Percentiles rank a stretch among this genome's conserved stretches.
These are phyloP conservation scores for Oithona nana DNA, from an alignment of 2,888 invertebrate genomes.

Conservation along the genomic window DNA sequence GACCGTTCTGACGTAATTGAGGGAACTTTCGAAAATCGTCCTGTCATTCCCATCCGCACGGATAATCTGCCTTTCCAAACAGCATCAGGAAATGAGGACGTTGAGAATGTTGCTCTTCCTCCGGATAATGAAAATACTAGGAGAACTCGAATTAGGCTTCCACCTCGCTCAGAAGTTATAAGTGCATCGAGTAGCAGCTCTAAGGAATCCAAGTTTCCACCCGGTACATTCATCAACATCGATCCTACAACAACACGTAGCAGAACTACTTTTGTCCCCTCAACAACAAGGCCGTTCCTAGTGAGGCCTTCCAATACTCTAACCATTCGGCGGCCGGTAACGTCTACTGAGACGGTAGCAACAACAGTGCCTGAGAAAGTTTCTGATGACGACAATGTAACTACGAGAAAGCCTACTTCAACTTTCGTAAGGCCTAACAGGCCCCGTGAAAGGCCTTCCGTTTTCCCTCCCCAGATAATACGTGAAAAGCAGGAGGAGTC, in stretches of 20 bases:
- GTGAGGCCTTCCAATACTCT: no score
- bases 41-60: neutral
- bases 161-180: neutral
- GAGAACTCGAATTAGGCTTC: neutral
- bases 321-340: no score
- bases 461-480: neutral
- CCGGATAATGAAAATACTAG: neutral
- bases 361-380: neutral
- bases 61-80: neutral
- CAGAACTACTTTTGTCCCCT: no score
- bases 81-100: no score
- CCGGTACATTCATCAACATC: constrained; percentile 7
- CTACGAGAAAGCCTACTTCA: neutral
- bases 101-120: neutral
- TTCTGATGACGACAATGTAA: neutral
- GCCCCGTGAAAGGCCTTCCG: neutral
- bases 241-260: neutral
- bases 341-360: no score
- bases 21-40: neutral
- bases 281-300: neutral
- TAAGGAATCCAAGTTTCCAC: neutral
- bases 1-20: neutral
- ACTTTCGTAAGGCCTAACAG: neutral
- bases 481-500: neutral
- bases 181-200: neutral